Percentiles rank a stretch among this genome's conserved stretches.
These are phyloP conservation scores for Orchesella cincta DNA, from an alignment of 1,140 invertebrate genomes.

Conservation along the genomic window DNA sequence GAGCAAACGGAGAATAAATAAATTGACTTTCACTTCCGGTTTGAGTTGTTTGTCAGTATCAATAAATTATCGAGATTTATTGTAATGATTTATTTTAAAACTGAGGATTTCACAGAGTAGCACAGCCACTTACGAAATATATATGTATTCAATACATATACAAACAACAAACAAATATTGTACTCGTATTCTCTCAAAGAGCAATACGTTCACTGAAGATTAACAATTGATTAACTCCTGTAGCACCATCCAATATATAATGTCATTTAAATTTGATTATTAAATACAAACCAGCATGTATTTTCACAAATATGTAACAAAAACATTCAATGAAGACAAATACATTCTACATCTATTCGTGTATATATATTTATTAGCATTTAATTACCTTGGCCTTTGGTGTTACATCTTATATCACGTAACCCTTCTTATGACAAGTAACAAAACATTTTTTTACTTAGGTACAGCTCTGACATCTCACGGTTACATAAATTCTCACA, in stretches of 20 bases:
- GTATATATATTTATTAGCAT: too few relatives aligned
- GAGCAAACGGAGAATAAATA: too few relatives aligned
- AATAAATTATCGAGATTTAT: not conserved
- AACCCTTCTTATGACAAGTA: too few relatives aligned
- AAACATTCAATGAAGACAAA: too few relatives aligned
- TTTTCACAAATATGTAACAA: not conserved
- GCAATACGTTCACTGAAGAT: not conserved
- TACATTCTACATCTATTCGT: too few relatives aligned
- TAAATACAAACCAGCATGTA: not conserved
- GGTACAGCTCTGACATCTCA: too few relatives aligned
- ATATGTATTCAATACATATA: not conserved
- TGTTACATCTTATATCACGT: too few relatives aligned
- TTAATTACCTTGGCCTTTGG: too few relatives aligned
- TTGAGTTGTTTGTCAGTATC: too few relatives aligned
- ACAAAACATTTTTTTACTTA: too few relatives aligned
- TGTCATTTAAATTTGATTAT: not conserved
- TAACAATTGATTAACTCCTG: not conserved
- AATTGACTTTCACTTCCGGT: too few relatives aligned
- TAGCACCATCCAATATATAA: not conserved
- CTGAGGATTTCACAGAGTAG: not conserved
- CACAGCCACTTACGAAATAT: not conserved
- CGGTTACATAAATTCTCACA: too few relatives aligned
- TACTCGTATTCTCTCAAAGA: not conserved
- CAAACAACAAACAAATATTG: not conserved
- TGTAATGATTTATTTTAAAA: not conserved